Percentiles rank a stretch among this genome's conserved stretches.
Conservation (phyloP, 2,113 vertebrate genomes). For the Anoura caudifer region DNA sequence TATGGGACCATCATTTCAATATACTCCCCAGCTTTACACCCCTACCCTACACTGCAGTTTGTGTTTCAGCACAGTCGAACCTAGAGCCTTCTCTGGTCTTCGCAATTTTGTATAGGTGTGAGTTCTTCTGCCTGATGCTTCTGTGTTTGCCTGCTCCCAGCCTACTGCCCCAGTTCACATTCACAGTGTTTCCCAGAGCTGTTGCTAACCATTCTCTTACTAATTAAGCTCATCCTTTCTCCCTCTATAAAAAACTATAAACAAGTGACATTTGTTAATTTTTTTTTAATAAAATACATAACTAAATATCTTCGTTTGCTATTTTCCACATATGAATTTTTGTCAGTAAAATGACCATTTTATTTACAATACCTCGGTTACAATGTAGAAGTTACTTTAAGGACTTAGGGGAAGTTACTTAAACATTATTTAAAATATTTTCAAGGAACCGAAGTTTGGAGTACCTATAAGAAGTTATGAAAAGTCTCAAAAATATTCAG, state of each 20-base stretch:
- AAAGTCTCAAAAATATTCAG: constrained; percentile 3
- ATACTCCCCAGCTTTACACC: background rate
- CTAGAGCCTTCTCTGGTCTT: background rate
- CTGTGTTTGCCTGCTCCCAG: background rate
- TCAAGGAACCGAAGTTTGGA: constrained; percentile 14
- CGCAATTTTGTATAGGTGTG: background rate
- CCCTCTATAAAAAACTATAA: background rate
- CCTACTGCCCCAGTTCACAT: background rate
- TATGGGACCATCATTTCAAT: background rate
- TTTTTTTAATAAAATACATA: constrained; percentile 22
- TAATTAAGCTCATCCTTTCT: background rate
- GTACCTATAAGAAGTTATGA: background rate
- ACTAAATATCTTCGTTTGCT: background rate
- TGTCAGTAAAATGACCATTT: background rate
- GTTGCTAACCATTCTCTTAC: background rate
- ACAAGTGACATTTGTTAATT: background rate
- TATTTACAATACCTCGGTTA: background rate
- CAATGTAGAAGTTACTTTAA: background rate
- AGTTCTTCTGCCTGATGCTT: background rate
- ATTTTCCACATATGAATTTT: constrained; percentile 1
- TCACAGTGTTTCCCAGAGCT: background rate
- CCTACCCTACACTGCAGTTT: background rate
- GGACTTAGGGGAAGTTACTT: background rate
- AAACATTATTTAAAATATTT: background rate
- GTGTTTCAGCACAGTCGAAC: background rate